phyloP scores from a whole-genome alignment of 2,888 invertebrate genomes.

The Artemia sp. region DNA sequence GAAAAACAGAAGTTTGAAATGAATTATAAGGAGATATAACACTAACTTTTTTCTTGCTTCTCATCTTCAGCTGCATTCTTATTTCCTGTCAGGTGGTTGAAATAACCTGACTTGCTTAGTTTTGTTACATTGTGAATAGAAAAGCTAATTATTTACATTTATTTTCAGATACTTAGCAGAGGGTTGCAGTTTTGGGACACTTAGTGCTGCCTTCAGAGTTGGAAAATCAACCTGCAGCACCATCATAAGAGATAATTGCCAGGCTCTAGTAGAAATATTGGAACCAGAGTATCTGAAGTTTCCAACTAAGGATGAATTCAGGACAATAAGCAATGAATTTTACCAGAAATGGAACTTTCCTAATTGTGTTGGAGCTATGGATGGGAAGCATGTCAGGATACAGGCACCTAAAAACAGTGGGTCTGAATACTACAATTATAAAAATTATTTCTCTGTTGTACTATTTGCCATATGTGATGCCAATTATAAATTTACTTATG shows the following conservation, averaged over 20 bases:
- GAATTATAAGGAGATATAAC: too few species aligned
- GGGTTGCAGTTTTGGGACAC: conserved; percentile 4
- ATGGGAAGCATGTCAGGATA: neutral
- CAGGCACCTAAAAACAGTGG: too few species aligned
- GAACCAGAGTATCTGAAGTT: neutral
- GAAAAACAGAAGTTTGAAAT: too few species aligned
- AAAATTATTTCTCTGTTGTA: too few species aligned
- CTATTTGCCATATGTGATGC: too few species aligned
- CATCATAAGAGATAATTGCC: neutral
- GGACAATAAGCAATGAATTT: neutral
- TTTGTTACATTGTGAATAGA: neutral
- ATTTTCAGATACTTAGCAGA: conserved; percentile 1
- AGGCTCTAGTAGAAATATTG: neutral
- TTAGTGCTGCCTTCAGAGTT: neutral
- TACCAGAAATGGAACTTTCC: neutral
- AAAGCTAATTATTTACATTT: neutral
- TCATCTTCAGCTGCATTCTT: neutral
- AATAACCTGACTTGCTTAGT: neutral
- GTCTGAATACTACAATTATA: too few species aligned
- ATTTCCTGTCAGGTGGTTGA: neutral
- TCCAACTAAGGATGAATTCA: neutral
- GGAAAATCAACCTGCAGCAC: neutral
- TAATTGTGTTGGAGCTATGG: neutral
- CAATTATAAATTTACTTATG: too few species aligned
- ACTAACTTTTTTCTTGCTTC: too few species aligned